Evolutionary conservation across 2,888 invertebrate species (phyloP).

Genomic region (Microplitis manilae): DNA sequence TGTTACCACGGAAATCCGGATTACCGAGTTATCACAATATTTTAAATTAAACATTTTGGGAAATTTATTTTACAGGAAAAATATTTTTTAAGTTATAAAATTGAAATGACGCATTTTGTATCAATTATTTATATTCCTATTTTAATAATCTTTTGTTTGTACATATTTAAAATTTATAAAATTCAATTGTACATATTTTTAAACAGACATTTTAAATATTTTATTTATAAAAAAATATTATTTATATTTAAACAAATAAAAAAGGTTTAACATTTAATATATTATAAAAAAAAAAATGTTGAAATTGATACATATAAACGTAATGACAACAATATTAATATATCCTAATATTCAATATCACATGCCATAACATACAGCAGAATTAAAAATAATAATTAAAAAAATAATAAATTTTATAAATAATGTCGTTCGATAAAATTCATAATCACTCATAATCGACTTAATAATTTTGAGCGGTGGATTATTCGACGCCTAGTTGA

Average conservation of each 20-base stretch:
- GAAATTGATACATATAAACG: not conserved
- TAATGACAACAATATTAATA: constrained; percentile 1
- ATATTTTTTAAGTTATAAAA: not conserved
- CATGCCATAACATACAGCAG: not conserved
- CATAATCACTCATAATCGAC: not conserved
- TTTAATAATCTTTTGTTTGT: not conserved
- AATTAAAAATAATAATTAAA: constrained; percentile 9
- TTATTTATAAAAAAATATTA: not conserved
- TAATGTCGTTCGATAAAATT: not conserved
- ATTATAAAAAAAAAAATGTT: not conserved
- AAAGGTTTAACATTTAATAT: not conserved
- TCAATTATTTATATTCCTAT: not conserved
- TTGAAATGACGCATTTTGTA: no score
- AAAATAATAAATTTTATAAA: not conserved
- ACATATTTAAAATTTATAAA: not conserved
- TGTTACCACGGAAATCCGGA: not conserved
- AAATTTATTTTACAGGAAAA: not conserved
- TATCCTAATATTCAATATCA: not conserved
- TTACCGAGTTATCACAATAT: not conserved
- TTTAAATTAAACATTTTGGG: not conserved
- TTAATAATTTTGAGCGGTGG: constrained; percentile 21
- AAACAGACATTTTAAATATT: not conserved
- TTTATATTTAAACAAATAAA: not conserved
- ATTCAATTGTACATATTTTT: not conserved
- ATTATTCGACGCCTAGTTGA: constrained; percentile 26